phyloP scores from a whole-genome alignment of 64 coral and sea anemone genomes.

The Astreopora myriophthalma region DNA sequence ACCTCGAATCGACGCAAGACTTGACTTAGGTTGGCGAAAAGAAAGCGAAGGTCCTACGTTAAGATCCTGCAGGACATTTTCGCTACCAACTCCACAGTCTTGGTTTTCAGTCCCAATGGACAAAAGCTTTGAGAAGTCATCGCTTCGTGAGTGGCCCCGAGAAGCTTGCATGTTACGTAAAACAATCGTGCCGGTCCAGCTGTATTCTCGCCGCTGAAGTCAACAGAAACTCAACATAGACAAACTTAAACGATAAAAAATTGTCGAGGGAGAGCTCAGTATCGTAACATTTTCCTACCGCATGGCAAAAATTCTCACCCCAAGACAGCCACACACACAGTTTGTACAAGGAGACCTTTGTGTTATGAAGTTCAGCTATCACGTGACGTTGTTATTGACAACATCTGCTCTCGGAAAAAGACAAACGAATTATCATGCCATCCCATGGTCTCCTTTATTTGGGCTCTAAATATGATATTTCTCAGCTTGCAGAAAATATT shows the following conservation, averaged over 20 bases:
- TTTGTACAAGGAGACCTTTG: not conserved
- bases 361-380: not conserved
- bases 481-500: not conserved
- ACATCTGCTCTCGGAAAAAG: too few species aligned
- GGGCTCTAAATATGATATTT: not conserved
- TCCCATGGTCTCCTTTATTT: not conserved
- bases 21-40: slow-evolving; percentile 30
- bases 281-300: not conserved
- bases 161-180: not conserved
- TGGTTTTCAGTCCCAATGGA: slow-evolving; percentile 39
- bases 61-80: not conserved
- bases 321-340: too few species aligned
- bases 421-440: not conserved
- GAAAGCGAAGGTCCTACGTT: not conserved
- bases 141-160: slow-evolving; percentile 75
- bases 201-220: not conserved
- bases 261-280: not conserved
- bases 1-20: not conserved
- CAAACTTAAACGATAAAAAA: not conserved
- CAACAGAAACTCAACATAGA: not conserved
- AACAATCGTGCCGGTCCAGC: not conserved
- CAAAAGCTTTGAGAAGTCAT: slow-evolving; percentile 73
- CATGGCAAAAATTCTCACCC: not conserved
- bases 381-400: slow-evolving; percentile 9
- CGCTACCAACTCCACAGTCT: not conserved